phyloP scores from a whole-genome alignment of 2,888 invertebrate species.

The Trichopria drosophilae region DNA sequence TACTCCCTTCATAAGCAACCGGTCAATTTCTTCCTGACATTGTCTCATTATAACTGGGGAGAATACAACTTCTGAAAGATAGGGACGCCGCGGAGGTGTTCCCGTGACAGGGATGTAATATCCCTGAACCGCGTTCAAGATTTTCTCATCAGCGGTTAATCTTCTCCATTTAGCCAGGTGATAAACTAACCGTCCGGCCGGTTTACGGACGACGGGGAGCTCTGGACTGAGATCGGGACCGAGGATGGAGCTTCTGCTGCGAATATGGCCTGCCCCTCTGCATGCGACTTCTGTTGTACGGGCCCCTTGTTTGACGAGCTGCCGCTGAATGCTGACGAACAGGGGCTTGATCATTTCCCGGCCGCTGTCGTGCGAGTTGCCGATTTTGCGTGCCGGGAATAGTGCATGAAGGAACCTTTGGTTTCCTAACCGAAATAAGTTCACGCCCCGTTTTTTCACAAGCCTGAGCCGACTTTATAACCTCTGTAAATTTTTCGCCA shows the following conservation, averaged over 20 bases:
- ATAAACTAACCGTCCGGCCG: conserved; percentile 3
- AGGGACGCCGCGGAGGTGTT: not conserved
- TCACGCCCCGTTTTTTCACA: conserved; percentile 13
- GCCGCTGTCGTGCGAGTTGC: not conserved
- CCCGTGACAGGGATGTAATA: not conserved
- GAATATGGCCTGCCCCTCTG: too few species aligned
- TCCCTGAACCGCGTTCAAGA: conserved; percentile 2
- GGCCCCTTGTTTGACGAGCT: conserved; percentile 9
- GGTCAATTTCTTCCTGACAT: conserved; percentile 12
- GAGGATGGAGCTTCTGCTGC: not conserved
- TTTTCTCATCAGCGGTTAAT: not conserved
- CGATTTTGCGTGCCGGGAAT: not conserved
- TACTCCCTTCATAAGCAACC: conserved; percentile 2
- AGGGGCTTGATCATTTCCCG: conserved; percentile 17
- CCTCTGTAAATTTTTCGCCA: conserved; percentile 15
- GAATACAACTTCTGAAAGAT: not conserved
- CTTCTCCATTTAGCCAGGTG: not conserved
- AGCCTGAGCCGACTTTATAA: conserved; percentile 12
- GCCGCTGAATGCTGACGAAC: conserved; percentile 1
- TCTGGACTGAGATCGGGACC: not conserved
- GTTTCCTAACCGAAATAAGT: too few species aligned
- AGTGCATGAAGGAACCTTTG: not conserved
- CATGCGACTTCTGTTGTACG: too few species aligned
- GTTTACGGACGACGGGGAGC: conserved; percentile 6
- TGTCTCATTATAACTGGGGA: too few species aligned